These are phyloP conservation scores for Masticophis lateralis DNA, from an alignment of 2,797 vertebrate genomes.

Conservation along the genomic window DNA sequence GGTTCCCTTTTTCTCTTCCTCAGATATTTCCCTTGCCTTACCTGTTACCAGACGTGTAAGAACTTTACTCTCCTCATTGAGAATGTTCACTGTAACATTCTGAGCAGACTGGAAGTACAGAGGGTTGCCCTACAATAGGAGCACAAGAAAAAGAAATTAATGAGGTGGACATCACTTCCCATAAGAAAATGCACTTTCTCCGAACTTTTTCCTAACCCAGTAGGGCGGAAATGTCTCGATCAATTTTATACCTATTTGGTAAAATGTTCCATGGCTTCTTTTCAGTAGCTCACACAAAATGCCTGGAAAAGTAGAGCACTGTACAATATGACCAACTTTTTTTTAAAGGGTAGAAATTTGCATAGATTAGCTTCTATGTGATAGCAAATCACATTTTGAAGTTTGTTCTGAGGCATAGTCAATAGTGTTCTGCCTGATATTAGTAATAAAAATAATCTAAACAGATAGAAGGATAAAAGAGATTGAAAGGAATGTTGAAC, in stretches of 20 bases:
- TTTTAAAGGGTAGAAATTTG: neutral
- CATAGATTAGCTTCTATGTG: neutral
- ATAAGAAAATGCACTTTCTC: neutral
- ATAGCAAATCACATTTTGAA: neutral
- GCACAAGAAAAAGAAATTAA: conserved; percentile 21
- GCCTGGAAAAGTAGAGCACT: neutral
- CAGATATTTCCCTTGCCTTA: conserved; percentile 63
- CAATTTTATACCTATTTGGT: neutral
- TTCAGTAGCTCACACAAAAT: neutral
- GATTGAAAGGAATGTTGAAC: neutral
- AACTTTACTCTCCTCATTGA: conserved; percentile 89
- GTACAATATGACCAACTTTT: neutral
- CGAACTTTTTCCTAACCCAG: neutral
- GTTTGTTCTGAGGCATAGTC: neutral
- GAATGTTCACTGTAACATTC: conserved; percentile 94
- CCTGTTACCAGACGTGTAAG: conserved; percentile 94
- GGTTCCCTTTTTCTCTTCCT: neutral
- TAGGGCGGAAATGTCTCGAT: neutral
- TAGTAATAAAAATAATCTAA: neutral
- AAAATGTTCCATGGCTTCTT: neutral
- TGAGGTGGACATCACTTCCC: conserved; percentile 33
- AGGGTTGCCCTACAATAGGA: conserved; percentile 83
- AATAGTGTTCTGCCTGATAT: neutral
- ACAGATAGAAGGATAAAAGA: neutral
- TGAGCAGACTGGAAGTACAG: conserved; percentile 96